phyloP scores from a whole-genome alignment of 2,797 vertebrate species.

The Trichosurus vulpecula region DNA sequence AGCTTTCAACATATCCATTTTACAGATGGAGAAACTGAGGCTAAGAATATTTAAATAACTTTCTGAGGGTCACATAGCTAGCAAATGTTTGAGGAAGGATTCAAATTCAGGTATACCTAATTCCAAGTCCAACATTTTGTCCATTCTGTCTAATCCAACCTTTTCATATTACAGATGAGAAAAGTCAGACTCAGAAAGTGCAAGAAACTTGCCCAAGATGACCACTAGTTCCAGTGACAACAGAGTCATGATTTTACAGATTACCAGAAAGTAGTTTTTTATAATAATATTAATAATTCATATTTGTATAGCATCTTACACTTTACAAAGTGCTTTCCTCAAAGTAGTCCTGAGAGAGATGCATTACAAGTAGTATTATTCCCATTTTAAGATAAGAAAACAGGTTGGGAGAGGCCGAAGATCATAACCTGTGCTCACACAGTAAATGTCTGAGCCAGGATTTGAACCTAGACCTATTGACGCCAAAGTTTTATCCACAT shows the following conservation, averaged over 20 bases:
- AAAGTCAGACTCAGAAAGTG: neutral
- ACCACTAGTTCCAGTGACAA: neutral
- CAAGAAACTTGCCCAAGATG: conserved; percentile 39
- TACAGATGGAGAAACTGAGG: neutral
- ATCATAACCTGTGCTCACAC: neutral
- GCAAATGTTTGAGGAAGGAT: neutral
- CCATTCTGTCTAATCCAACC: neutral
- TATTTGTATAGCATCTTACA: neutral
- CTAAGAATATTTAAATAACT: neutral
- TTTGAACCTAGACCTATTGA: neutral
- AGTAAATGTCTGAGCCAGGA: neutral
- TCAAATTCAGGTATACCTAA: conserved; percentile 36
- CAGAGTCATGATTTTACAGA: conserved; percentile 11
- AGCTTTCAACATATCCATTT: neutral
- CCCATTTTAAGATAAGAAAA: neutral
- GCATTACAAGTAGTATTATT: neutral
- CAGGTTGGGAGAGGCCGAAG: neutral
- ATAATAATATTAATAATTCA: neutral
- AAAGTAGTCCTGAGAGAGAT: neutral
- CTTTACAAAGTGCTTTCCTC: neutral
- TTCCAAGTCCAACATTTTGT: neutral
- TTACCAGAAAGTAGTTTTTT: neutral
- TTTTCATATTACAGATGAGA: neutral
- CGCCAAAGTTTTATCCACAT: neutral
- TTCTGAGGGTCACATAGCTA: neutral